Conservation (phyloP, 2,888 invertebrate species). For the Lydus trimaculatus region DNA sequence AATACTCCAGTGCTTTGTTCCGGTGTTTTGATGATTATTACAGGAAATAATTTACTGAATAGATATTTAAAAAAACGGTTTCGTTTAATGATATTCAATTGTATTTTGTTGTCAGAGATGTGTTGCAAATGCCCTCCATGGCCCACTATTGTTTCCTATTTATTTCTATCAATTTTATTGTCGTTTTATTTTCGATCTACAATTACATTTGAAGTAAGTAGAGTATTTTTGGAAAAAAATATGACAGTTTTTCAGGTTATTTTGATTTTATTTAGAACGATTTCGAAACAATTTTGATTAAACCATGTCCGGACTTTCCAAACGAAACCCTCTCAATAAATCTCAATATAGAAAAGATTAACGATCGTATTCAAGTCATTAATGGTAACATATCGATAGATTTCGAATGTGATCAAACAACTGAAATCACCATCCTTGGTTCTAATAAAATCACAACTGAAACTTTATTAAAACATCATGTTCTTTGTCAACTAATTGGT, state of each 20-base stretch:
- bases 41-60: not conserved
- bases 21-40: not conserved
- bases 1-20: not conserved
- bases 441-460: not conserved
- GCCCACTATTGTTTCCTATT: constrained; percentile 13
- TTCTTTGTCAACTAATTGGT: not conserved
- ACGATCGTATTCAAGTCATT: constrained; percentile 1
- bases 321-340: constrained; percentile 19
- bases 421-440: constrained; percentile 8
- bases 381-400: constrained; percentile 16
- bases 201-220: constrained; percentile 14
- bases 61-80: constrained; percentile 16
- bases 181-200: constrained; percentile 22
- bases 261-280: constrained; percentile 14
- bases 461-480: not conserved
- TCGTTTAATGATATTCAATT: constrained; percentile 5
- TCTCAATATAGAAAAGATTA: constrained; percentile 13
- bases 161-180: constrained; percentile 18
- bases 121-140: constrained; percentile 28
- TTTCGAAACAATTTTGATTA: constrained; percentile 20
- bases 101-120: constrained; percentile 1
- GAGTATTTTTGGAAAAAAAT: not conserved
- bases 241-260: constrained; percentile 11
- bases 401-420: constrained; percentile 13
- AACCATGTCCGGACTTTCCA: constrained; percentile 11